These are phyloP conservation scores for Corbicula japonica DNA, from an alignment of 2,888 invertebrate species.

Conservation along the genomic window DNA sequence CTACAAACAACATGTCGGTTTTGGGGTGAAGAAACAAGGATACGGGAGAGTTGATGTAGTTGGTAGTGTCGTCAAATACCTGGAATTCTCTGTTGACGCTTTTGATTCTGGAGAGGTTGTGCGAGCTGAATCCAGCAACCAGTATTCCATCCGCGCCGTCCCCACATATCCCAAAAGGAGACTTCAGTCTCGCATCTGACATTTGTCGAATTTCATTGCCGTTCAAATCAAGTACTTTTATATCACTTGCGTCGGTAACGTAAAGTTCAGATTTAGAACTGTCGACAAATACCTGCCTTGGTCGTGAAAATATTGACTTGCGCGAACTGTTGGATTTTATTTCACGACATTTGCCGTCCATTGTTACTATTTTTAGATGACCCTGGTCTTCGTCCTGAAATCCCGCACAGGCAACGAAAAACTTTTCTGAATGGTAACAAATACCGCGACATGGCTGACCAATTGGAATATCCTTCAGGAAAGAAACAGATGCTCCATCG, in stretches of 20 bases:
- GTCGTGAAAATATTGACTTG: neutral
- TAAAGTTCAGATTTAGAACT: neutral
- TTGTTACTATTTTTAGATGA: neutral
- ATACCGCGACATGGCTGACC: constrained; percentile 6
- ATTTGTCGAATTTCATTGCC: constrained; percentile 12
- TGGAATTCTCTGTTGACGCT: neutral
- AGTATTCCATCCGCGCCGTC: neutral
- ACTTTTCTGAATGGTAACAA: neutral
- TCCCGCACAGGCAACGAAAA: constrained; percentile 9
- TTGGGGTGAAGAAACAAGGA: constrained; percentile 8
- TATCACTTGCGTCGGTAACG: constrained; percentile 9
- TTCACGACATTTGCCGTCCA: neutral
- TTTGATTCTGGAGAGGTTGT: neutral
- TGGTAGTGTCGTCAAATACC: neutral
- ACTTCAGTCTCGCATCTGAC: constrained; percentile 1
- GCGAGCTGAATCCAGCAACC: neutral
- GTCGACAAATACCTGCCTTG: constrained; percentile 7
- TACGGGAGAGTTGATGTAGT: neutral
- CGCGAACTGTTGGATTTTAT: neutral
- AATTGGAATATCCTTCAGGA: neutral
- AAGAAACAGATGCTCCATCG: neutral
- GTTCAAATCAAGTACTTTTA: neutral
- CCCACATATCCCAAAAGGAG: constrained; percentile 1
- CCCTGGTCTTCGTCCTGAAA: neutral
- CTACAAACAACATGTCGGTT: constrained; percentile 3